A percentile compares a stretch with the other conserved stretches of the same genome.
These are phyloP conservation scores for Dexiosoma caninum DNA, from an alignment of 2,888 invertebrate species.

Conservation along the genomic window DNA sequence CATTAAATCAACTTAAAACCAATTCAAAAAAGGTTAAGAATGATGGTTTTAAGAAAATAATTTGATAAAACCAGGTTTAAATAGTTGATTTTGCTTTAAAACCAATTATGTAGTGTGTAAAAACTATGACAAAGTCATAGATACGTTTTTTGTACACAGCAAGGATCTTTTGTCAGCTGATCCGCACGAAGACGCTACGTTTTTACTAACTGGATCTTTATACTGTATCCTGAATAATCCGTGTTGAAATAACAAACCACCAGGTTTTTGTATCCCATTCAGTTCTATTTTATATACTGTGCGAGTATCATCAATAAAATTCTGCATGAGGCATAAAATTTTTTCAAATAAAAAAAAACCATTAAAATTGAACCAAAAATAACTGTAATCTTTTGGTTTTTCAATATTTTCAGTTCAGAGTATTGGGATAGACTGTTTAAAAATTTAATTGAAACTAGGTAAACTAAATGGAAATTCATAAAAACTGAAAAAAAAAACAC, in stretches of 20 bases:
- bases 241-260: background rate
- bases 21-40: no score
- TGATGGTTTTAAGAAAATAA: no score
- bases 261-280: background rate
- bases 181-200: no score
- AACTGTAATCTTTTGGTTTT: conserved; percentile 58
- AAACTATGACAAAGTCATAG: no score
- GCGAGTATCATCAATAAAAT: background rate
- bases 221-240: background rate
- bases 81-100: no score
- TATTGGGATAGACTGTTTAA: conserved; percentile 79
- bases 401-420: conserved; percentile 78
- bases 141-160: no score
- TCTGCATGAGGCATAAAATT: conserved; percentile 23
- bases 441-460: conserved; percentile 79
- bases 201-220: no score
- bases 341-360: conserved; percentile 22
- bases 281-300: background rate
- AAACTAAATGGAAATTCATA: conserved; percentile 65
- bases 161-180: no score
- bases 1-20: no score
- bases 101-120: no score
- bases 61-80: no score
- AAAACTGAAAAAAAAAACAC: conserved; percentile 4
- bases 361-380: conserved; percentile 37